Conservation (phyloP, 2,797 vertebrate species). For the Staurois parvus region DNA sequence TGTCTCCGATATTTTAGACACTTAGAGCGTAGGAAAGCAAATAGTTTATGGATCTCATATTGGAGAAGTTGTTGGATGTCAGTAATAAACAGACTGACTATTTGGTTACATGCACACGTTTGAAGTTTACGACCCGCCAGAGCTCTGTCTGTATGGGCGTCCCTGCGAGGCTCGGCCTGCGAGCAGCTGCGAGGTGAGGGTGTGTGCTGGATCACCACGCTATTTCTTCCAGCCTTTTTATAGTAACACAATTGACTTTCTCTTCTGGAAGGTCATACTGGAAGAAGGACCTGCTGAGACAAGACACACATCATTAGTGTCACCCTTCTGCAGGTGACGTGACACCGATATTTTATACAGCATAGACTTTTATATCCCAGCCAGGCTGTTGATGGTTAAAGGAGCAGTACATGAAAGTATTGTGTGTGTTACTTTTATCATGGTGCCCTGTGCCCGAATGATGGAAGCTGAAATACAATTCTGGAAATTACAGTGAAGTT, state of each 20-base stretch:
- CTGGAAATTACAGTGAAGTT: too few species aligned
- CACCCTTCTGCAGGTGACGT: neutral
- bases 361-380: too few species aligned
- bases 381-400: too few species aligned
- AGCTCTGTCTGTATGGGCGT: neutral
- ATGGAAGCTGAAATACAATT: too few species aligned
- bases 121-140: neutral
- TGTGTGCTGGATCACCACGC: neutral
- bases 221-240: conserved; percentile 28
- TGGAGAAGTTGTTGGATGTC: too few species aligned
- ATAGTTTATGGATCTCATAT: too few species aligned
- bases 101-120: neutral
- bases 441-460: too few species aligned
- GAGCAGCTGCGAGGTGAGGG: conserved; percentile 15
- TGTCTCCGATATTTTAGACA: too few species aligned
- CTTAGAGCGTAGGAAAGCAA: too few species aligned
- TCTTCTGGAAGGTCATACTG: conserved; percentile 40
- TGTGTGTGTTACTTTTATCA: too few species aligned
- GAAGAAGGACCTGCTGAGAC: neutral
- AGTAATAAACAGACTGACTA: neutral
- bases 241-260: conserved; percentile 57
- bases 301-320: neutral
- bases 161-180: neutral
- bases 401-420: too few species aligned
- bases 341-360: too few species aligned